Evolutionary conservation across 2,797 vertebrate species (phyloP).

Genomic region (Buphagus erythrorhynchus): DNA sequence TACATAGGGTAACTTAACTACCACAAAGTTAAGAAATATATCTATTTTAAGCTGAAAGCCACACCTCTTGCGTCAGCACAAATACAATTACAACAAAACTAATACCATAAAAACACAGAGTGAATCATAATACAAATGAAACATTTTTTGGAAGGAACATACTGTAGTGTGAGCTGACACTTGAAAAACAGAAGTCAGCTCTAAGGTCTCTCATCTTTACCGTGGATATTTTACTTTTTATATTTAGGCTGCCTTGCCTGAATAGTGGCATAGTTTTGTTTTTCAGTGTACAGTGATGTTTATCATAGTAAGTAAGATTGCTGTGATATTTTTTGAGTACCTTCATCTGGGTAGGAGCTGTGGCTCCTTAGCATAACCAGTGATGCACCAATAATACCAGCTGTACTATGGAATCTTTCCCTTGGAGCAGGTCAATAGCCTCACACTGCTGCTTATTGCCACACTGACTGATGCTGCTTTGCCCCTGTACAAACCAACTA

Average conservation of each 20-base stretch:
- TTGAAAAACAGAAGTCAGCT: not conserved
- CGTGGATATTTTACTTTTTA: not conserved
- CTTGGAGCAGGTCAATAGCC: not conserved
- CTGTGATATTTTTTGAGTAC: not conserved
- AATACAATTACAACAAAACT: not conserved
- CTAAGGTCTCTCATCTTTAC: not conserved
- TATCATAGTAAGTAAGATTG: not conserved
- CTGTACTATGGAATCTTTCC: not conserved
- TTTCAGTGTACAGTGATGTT: not conserved
- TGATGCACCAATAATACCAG: not conserved
- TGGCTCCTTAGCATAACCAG: not conserved
- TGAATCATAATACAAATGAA: not conserved
- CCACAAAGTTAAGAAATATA: not conserved
- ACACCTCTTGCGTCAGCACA: not conserved
- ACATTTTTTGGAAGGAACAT: not conserved
- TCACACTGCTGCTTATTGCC: not conserved
- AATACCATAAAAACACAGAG: not conserved
- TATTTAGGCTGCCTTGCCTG: not conserved
- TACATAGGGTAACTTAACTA: not conserved
- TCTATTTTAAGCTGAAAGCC: not conserved
- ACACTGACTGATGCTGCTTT: not conserved
- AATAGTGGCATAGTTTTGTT: not conserved
- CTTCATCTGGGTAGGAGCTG: accelerated
- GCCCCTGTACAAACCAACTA: not conserved
- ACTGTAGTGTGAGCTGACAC: not conserved